Evolutionary conservation across 1,140 invertebrate genomes (phyloP), one percentile per base, ranked within the genome.

Genomic region (Drosophila simulans): DNA sequence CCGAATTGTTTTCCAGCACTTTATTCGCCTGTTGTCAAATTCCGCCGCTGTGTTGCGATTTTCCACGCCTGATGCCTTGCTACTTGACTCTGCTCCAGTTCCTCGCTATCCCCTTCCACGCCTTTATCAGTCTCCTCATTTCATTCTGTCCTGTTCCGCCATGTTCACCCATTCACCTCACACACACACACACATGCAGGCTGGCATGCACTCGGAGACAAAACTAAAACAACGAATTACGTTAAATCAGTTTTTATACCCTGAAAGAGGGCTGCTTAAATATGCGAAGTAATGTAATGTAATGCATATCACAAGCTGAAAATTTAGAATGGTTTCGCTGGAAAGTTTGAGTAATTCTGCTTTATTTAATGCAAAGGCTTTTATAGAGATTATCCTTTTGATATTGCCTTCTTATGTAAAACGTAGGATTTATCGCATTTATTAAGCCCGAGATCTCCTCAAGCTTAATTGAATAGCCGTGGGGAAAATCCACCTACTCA

Each of bases 171-270:
- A 39, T 34, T 51, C 43, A 17, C 45, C 54, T 54, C 31, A 15
- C 40, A 20, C 55, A 27, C 27, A n/a, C 49, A 51, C 42, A 25
- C 39, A 20, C 43, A 15, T 12, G 43, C 51, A 57, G 15, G 25
- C 27, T n/a, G 15, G 10, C 53, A 34, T 22, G 54, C 25, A 62
- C 37, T 42, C 17, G 40, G 37, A 66, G 66, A 57, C 51, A 71
- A 80, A 80, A 80, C 71, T 71, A 76, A 76, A 76, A 75, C 78
- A 80, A 80, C 54, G 68, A 64, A 80, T 80, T 80, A 76, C 77
- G 71, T 59, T 76, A 75, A 80, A 80, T 80, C 78, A 80, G 78
- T 76, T 76, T 65, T 52, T 4, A 35, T 52, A 66, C 64, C 10
- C 62, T 64, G 8, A 20, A 27, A 37, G 11, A 13, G 22, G 4